Percentiles rank a stretch among this genome's conserved stretches.
phyloP scores from a whole-genome alignment of 2,113 vertebrate genomes.

The Rhagologus leucostigma region DNA sequence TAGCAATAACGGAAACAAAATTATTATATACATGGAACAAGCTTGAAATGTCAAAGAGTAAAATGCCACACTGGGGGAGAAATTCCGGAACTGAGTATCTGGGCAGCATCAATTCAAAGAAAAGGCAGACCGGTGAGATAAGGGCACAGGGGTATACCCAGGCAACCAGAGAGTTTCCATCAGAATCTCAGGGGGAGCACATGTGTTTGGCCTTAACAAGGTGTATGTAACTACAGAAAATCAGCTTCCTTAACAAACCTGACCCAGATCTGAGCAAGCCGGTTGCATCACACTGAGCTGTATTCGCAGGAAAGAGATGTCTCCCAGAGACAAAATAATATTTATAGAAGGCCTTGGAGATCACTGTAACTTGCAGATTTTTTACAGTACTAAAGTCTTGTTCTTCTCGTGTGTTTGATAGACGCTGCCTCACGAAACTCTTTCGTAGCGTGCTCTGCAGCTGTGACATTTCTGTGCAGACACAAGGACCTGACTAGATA shows the following conservation, averaged over 20 bases:
- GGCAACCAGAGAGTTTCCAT: not conserved
- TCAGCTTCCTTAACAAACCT: not conserved
- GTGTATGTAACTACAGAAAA: not conserved
- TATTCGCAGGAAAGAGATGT: not conserved
- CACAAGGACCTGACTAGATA: not conserved
- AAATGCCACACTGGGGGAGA: not conserved
- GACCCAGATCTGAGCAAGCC: not conserved
- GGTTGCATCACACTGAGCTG: not conserved
- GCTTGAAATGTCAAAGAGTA: not conserved
- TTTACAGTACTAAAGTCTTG: not conserved
- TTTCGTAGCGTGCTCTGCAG: accelerated
- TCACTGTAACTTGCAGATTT: not conserved
- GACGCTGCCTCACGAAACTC: not conserved
- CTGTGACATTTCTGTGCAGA: not conserved
- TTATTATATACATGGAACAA: not conserved
- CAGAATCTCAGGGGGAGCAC: not conserved
- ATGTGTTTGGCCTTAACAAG: not conserved
- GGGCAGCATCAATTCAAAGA: not conserved
- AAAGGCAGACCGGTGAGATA: not conserved
- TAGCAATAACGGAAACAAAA: not conserved
- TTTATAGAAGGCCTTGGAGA: not conserved
- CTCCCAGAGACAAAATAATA: not conserved
- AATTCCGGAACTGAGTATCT: not conserved
- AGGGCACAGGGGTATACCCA: not conserved
- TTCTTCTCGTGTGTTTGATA: not conserved